Conservation (phyloP, 2,797 vertebrate genomes). For the Etheostoma perlongum region DNA sequence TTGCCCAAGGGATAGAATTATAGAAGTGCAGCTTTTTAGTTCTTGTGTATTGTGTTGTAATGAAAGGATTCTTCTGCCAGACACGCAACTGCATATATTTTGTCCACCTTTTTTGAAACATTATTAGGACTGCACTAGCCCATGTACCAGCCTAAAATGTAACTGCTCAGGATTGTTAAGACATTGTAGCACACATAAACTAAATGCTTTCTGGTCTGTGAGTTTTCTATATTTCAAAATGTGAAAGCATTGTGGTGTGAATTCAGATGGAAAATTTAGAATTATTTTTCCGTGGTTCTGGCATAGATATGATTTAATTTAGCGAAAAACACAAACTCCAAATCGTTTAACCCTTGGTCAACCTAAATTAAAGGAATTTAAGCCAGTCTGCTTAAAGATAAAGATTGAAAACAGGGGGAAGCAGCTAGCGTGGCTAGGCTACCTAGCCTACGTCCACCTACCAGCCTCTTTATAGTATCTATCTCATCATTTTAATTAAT, state of each 20-base stretch:
- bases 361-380: not conserved
- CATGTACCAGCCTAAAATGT: not conserved
- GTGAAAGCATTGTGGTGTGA: not conserved
- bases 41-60: constrained; percentile 25
- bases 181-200: not conserved
- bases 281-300: not conserved
- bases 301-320: too few species aligned
- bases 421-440: not conserved
- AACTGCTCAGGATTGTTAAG: not conserved
- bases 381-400: too few species aligned
- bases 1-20: constrained; percentile 14
- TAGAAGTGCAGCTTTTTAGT: constrained; percentile 16
- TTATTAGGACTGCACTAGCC: not conserved
- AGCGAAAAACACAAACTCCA: not conserved
- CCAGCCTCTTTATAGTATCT: too few species aligned
- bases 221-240: not conserved
- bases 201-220: not conserved
- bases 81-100: constrained; percentile 13
- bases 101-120: constrained; percentile 9
- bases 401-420: not conserved
- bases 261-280: not conserved
- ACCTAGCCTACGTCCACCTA: not conserved
- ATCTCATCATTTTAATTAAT: too few species aligned
- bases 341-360: not conserved
- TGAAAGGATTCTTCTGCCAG: constrained; percentile 29